A percentile compares a stretch with the other conserved stretches of the same genome.
Evolutionary conservation across 2,113 vertebrate genomes (phyloP).

Genomic region (Ivindomyrus marchei): DNA sequence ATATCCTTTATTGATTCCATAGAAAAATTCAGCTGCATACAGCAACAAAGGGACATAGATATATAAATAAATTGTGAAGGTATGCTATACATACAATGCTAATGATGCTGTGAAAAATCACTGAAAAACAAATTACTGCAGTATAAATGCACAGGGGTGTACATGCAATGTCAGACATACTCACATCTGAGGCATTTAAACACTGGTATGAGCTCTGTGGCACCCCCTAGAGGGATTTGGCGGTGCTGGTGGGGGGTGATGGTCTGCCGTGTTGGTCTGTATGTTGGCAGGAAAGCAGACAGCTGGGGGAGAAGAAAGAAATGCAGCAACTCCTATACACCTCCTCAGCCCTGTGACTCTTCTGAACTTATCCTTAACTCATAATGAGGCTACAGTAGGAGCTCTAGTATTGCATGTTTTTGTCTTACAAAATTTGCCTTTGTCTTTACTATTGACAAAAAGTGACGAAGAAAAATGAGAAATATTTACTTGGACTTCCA

Average conservation of each 20-base stretch:
- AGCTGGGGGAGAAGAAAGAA: neutral
- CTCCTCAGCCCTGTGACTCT: neutral
- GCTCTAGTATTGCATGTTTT: neutral
- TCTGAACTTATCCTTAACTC: neutral
- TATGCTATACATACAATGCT: too few relatives aligned
- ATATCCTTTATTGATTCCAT: neutral
- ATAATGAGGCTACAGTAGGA: neutral
- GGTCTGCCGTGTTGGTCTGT: neutral
- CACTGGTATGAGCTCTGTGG: neutral
- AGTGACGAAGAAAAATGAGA: neutral
- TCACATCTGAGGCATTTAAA: neutral
- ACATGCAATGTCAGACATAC: neutral
- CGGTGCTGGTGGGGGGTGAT: neutral
- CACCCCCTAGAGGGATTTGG: neutral
- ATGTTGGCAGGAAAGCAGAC: neutral
- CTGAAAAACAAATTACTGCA: too few relatives aligned
- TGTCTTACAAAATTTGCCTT: neutral
- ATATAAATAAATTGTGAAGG: neutral
- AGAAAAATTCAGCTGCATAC: neutral
- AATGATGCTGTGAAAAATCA: too few relatives aligned
- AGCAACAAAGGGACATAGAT: neutral
- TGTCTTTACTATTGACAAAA: neutral
- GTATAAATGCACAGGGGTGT: neutral
- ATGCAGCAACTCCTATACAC: neutral
- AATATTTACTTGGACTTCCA: neutral